Evolutionary conservation across 1,140 invertebrate genomes (phyloP).

Genomic region (Cataglyphis hispanica): DNA sequence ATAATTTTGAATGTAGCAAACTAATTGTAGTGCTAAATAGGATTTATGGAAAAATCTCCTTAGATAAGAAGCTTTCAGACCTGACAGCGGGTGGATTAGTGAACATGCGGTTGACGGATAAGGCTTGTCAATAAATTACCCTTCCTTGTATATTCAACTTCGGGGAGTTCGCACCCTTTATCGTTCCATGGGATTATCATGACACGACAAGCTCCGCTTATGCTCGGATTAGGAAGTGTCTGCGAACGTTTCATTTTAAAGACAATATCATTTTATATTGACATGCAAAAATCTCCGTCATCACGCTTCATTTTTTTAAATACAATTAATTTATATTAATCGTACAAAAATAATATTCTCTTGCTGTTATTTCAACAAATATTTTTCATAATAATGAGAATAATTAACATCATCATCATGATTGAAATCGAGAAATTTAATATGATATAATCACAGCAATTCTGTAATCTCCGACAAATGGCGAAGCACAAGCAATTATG

Average conservation of each 20-base stretch:
- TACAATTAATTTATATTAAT: background rate
- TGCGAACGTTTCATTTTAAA: conserved; percentile 61
- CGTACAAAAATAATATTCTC: background rate
- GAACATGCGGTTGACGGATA: conserved; percentile 59
- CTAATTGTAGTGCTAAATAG: conserved; percentile 48
- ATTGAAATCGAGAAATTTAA: background rate
- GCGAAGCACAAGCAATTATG: background rate
- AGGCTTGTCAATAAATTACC: conserved; percentile 76
- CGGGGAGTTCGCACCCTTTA: conserved; percentile 64
- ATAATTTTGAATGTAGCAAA: background rate
- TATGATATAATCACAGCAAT: background rate
- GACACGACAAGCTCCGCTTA: conserved; percentile 72
- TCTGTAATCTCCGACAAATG: background rate
- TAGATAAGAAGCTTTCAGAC: conserved; percentile 60
- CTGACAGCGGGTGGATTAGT: conserved; percentile 40
- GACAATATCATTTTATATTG: conserved; percentile 59
- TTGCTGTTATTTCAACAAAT: background rate
- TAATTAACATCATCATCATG: background rate
- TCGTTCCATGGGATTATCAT: conserved; percentile 75
- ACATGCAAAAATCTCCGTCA: conserved; percentile 32
- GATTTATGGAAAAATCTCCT: conserved; percentile 66
- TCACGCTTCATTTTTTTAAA: background rate
- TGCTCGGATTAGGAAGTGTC: conserved; percentile 54
- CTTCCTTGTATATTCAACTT: conserved; percentile 76
- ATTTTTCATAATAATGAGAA: background rate